These are phyloP conservation scores for Heliconius erato DNA, from an alignment of 2,888 invertebrate species.

Conservation along the genomic window DNA sequence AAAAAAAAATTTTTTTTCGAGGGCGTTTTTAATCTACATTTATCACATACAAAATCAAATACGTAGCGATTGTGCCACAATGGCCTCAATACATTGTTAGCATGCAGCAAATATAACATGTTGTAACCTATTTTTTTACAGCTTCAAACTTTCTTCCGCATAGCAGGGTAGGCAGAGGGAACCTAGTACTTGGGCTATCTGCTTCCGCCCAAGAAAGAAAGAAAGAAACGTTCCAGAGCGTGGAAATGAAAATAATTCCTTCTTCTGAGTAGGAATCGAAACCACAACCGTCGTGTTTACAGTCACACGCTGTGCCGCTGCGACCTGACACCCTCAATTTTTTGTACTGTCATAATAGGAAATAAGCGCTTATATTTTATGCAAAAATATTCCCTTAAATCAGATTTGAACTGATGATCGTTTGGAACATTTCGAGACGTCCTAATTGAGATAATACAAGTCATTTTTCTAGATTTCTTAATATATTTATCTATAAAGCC, in stretches of 20 bases:
- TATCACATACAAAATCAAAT: background rate
- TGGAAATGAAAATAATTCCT: too few relatives aligned
- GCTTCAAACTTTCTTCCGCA: too few relatives aligned
- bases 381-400: background rate
- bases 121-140: background rate
- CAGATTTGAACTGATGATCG: background rate
- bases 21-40: background rate
- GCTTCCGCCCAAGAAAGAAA: too few relatives aligned
- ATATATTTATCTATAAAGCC: background rate
- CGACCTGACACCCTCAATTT: background rate
- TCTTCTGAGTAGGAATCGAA: too few relatives aligned
- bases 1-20: background rate
- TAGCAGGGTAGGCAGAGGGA: too few relatives aligned
- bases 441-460: background rate
- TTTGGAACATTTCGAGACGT: background rate
- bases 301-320: too few relatives aligned
- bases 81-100: background rate
- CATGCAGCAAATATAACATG: background rate
- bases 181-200: too few relatives aligned
- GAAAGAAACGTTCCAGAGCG: too few relatives aligned
- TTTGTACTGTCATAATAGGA: background rate
- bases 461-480: background rate
- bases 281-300: too few relatives aligned
- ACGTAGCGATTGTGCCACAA: background rate
- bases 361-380: background rate